A percentile compares a stretch with the other conserved stretches of the same genome.
phyloP scores from a whole-genome alignment of 2,888 invertebrate genomes.

The Trichacis sp. region DNA sequence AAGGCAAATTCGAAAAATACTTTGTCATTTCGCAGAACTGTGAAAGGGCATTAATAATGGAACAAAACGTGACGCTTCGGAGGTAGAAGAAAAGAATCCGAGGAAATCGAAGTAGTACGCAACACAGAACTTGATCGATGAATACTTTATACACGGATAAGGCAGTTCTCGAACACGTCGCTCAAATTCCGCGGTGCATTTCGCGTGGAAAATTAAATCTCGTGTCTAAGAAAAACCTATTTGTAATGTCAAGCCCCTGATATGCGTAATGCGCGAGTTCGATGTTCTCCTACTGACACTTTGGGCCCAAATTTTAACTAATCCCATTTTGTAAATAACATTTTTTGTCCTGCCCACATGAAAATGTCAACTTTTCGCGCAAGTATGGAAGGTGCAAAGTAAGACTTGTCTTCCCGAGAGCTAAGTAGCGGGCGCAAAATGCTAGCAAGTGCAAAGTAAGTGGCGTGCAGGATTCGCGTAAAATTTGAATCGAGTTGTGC shows the following conservation, averaged over 20 bases:
- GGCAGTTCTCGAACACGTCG: slow-evolving; percentile 24
- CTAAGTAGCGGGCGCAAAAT: too few relatives aligned
- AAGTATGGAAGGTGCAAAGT: too few relatives aligned
- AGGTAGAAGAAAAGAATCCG: slow-evolving; percentile 2
- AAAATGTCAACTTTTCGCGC: too few relatives aligned
- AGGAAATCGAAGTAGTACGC: slow-evolving; percentile 2
- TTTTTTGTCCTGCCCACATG: too few relatives aligned
- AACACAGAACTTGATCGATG: slow-evolving; percentile 21
- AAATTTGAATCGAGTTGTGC: too few relatives aligned
- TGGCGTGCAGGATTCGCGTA: too few relatives aligned
- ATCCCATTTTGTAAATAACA: too few relatives aligned
- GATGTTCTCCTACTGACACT: too few relatives aligned
- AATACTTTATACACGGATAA: slow-evolving; percentile 19
- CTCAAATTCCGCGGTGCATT: slow-evolving; percentile 26
- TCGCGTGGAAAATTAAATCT: slow-evolving; percentile 27
- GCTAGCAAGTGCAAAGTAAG: too few relatives aligned
- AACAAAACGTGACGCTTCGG: background rate
- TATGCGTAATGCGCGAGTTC: background rate
- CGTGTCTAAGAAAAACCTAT: slow-evolving; percentile 19
- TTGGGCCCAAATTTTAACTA: too few relatives aligned
- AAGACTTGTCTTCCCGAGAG: too few relatives aligned
- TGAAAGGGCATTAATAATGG: background rate
- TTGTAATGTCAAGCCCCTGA: slow-evolving; percentile 3
- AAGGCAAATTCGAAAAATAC: background rate
- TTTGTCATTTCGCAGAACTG: background rate